Conservation (phyloP, 2,797 vertebrate genomes). For the Melanotaenia nigrans region DNA sequence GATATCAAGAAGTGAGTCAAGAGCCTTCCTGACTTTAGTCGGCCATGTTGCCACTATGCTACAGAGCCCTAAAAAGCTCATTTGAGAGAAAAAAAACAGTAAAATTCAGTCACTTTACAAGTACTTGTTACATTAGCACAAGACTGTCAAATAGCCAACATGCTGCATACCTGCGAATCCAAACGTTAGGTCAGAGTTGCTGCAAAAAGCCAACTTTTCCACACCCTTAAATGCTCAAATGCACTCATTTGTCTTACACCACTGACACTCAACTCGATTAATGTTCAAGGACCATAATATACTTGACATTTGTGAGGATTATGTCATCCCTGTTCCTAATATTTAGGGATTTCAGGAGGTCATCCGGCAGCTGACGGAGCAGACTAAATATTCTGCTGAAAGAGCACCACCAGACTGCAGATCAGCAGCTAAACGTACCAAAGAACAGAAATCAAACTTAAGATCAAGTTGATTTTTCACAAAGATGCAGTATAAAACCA, state of each 20-base stretch:
- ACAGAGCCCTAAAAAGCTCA: not conserved
- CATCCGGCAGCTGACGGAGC: constrained; percentile 16
- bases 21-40: too few relatives aligned
- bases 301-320: constrained; percentile 30
- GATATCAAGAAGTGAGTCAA: too few relatives aligned
- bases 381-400: not conserved
- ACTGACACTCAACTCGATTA: not conserved
- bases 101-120: not conserved
- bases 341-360: constrained; percentile 8
- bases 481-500: too few relatives aligned
- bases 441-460: not conserved
- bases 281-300: constrained; percentile 8
- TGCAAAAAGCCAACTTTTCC: not conserved
- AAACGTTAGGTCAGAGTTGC: not conserved
- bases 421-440: not conserved
- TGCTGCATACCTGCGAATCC: not conserved
- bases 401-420: not conserved
- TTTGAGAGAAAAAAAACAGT: not conserved
- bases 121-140: constrained; percentile 1
- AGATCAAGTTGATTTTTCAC: too few relatives aligned
- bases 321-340: constrained; percentile 28
- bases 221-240: not conserved
- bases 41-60: too few relatives aligned
- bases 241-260: too few relatives aligned
- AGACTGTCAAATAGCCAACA: constrained; percentile 7